These are phyloP conservation scores for Rhynchophorus ferrugineus DNA, from an alignment of 1,140 invertebrate genomes.

Conservation along the genomic window DNA sequence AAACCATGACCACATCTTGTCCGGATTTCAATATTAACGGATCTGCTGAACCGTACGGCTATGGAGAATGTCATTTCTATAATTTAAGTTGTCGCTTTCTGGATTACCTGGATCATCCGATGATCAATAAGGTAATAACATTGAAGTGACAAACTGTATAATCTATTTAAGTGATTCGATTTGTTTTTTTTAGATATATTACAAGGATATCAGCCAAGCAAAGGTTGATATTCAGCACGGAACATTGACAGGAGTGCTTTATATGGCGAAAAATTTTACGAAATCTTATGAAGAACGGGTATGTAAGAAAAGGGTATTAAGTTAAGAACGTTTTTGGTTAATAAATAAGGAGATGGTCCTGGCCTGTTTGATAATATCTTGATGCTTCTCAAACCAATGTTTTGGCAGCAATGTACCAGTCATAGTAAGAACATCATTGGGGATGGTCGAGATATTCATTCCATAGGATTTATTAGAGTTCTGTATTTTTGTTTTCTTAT, in stretches of 20 bases:
- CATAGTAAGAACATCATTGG: too few relatives aligned
- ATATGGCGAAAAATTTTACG: constrained; percentile 71
- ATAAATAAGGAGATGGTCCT: too few relatives aligned
- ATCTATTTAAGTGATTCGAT: too few relatives aligned
- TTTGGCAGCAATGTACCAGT: too few relatives aligned
- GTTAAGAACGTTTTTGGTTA: not conserved
- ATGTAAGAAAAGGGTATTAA: not conserved
- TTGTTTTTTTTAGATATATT: constrained; percentile 39
- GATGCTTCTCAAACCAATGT: too few relatives aligned
- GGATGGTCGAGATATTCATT: too few relatives aligned
- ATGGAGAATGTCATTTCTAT: constrained; percentile 43
- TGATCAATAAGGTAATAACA: constrained; percentile 41
- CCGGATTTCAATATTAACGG: constrained; percentile 30
- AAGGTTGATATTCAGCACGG: constrained; percentile 52
- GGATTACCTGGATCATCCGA: constrained; percentile 42
- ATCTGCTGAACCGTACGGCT: constrained; percentile 29
- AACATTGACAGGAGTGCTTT: constrained; percentile 59
- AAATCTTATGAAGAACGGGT: constrained; percentile 48
- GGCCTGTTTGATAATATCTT: too few relatives aligned
- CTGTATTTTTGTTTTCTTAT: too few relatives aligned
- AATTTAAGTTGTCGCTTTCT: constrained; percentile 54
- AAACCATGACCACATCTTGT: constrained; percentile 46
- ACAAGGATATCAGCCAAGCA: constrained; percentile 48
- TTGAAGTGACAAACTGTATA: too few relatives aligned
- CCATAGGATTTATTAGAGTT: too few relatives aligned